These are phyloP conservation scores for Lamprotornis superbus DNA, from an alignment of 2,113 vertebrate genomes.

Conservation along the genomic window DNA sequence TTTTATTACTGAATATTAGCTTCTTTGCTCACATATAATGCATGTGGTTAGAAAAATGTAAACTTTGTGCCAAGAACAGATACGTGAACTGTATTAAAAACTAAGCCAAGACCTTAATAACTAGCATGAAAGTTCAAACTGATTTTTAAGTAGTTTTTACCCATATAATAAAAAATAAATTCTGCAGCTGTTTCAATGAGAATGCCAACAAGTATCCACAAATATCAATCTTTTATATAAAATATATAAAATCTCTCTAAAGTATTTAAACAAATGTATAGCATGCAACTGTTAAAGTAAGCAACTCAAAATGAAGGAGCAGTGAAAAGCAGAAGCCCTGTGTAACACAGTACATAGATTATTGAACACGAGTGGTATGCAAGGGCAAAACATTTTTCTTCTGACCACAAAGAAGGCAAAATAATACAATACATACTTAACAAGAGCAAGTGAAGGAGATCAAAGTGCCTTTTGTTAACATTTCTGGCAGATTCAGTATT, in stretches of 20 bases:
- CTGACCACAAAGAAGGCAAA: conserved; percentile 9
- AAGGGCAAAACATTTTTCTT: conserved; percentile 33
- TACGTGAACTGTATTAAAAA: background rate
- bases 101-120: background rate
- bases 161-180: background rate
- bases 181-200: background rate
- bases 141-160: background rate
- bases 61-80: conserved; percentile 18
- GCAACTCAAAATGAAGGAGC: background rate
- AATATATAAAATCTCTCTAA: background rate
- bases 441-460: conserved; percentile 41
- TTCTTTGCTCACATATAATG: conserved; percentile 9
- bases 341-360: background rate
- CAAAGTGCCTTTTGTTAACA: conserved; percentile 44
- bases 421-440: conserved; percentile 32
- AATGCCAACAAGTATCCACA: background rate
- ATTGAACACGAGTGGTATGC: conserved; percentile 9
- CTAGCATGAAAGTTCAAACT: background rate
- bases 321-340: background rate
- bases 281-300: background rate
- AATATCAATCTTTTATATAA: background rate
- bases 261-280: background rate
- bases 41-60: conserved; percentile 22
- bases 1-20: conserved; percentile 30
- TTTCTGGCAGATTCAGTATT: conserved; percentile 39